Conservation (phyloP, 2,113 vertebrate species). For the Polypterus senegalus region DNA sequence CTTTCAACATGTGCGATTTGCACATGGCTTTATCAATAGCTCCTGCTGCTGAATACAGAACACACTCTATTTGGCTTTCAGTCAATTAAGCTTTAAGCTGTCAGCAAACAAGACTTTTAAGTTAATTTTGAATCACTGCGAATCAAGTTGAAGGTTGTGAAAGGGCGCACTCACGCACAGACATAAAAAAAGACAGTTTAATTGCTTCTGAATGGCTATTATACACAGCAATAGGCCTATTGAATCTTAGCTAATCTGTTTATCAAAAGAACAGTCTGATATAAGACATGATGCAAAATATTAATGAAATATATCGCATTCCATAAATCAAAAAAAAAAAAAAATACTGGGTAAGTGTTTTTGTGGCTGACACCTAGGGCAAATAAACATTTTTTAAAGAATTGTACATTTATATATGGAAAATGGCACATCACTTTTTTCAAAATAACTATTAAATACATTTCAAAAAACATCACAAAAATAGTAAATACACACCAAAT, state of each 20-base stretch:
- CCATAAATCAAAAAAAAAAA: too few species aligned
- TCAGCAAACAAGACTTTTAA: slow-evolving; percentile 76
- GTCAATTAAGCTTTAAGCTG: slow-evolving; percentile 81
- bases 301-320: background rate
- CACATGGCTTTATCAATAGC: slow-evolving; percentile 54
- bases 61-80: slow-evolving; percentile 69
- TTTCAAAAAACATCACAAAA: too few species aligned
- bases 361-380: too few species aligned
- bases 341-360: too few species aligned
- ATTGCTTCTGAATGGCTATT: slow-evolving; percentile 60
- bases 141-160: slow-evolving; percentile 61
- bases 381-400: too few species aligned
- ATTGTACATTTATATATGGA: too few species aligned
- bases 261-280: slow-evolving; percentile 35
- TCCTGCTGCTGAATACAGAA: slow-evolving; percentile 49
- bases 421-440: too few species aligned
- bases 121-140: slow-evolving; percentile 59
- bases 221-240: slow-evolving; percentile 47
- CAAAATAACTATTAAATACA: too few species aligned
- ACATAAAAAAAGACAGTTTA: slow-evolving; percentile 54
- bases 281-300: background rate
- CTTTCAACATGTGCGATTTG: slow-evolving; percentile 38
- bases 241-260: slow-evolving; percentile 50
- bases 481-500: too few species aligned
- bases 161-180: slow-evolving; percentile 43